Evolutionary conservation across 2,888 invertebrate species (phyloP), one percentile per base, ranked within the genome.

Genomic region (Eristalinus aeneus): DNA sequence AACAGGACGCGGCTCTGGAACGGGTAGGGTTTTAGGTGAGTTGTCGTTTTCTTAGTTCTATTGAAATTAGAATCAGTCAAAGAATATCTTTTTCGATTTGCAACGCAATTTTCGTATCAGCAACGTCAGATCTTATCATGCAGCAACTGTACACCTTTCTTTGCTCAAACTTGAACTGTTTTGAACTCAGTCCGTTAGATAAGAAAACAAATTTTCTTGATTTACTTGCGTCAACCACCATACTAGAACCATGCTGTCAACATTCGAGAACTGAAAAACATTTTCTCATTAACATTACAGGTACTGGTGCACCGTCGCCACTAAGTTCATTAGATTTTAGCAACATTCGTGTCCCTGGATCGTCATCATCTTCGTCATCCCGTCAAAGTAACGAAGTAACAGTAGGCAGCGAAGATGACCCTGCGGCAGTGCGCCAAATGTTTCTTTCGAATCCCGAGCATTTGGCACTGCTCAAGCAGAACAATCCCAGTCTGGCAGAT

Each of bases 401-500:
- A 82, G 92, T 93, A 4, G 92, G 92, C 54, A 94, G 94, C 11
- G 96, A 96, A 90, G 96, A 97, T 91, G 97, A 98, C 93, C 97
- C 98, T 8, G 95, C 95, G 20, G 94, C 96, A 89, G 97, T 98
- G 74, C 94, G 97, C 88, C 96, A 97, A 90, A 96, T 97, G 96
- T 96, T 98, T 89, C 92, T 97, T 58, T 96, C 96, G 32, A 97
- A 97, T 93, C 98, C 98, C 0, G 97, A 98, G 90, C 97, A 98
- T 91, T 93, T 98, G 76, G 96, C 98, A 0, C 92, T 98, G 79
- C 93, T 99, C 8, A 97, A 97, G 91, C 98, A 98, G 92, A 97
- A 98, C 90, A 99, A 99, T 93, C 97, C 98, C 6, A 94, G 96
- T 88, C 93, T 99, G 79, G 98, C 98, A 10, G 98, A 98, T 92